Percentiles rank a stretch among this genome's conserved stretches.
phyloP scores from a whole-genome alignment of 2,113 vertebrate species.

The Sceloporus undulatus region DNA sequence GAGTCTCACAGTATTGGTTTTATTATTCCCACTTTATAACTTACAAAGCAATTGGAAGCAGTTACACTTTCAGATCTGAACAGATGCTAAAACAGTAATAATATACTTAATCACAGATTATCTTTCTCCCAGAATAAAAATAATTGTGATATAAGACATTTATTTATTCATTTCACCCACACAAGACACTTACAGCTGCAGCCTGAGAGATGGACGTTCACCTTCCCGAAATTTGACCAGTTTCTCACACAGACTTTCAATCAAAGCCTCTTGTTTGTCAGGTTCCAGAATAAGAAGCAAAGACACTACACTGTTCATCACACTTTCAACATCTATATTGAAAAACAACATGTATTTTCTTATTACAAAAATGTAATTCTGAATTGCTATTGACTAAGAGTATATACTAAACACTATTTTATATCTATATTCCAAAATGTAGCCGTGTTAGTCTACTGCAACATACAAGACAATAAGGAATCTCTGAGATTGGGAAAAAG shows the following conservation, averaged over 20 bases:
- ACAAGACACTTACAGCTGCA: conserved; percentile 91
- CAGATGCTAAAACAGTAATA: neutral
- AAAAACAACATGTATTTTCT: conserved; percentile 34
- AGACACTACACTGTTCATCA: conserved; percentile 98
- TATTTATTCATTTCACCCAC: neutral
- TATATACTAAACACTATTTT: neutral
- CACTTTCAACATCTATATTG: conserved; percentile 92
- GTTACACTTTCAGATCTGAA: neutral
- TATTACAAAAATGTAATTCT: neutral
- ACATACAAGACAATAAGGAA: too few relatives aligned
- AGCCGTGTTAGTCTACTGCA: too few relatives aligned
- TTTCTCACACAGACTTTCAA: conserved; percentile 97
- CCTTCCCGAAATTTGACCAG: conserved; percentile 96
- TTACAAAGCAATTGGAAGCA: neutral
- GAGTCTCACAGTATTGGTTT: neutral
- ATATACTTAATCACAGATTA: neutral
- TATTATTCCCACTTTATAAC: conserved; percentile 5
- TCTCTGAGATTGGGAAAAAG: too few relatives aligned
- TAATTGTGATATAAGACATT: neutral
- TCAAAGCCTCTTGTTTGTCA: conserved; percentile 94
- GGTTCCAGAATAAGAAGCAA: conserved; percentile 95
- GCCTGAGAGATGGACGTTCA: conserved; percentile 93
- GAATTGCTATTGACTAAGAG: neutral
- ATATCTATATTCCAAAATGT: too few relatives aligned
- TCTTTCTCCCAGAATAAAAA: neutral